Conservation (phyloP, 1,140 invertebrate genomes). For the Cyrtorhinus lividipennis region DNA sequence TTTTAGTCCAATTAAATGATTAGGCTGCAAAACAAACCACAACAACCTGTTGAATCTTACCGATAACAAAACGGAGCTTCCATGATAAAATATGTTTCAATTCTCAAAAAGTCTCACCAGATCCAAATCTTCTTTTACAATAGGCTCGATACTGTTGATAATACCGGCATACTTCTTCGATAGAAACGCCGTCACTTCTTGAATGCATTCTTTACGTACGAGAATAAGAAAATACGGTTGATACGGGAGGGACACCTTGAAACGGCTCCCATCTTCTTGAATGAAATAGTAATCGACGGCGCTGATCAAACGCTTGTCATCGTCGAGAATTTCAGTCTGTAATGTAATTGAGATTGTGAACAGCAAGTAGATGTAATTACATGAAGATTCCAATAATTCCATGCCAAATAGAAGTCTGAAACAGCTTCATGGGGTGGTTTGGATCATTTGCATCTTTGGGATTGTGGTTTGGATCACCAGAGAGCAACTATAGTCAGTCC, state of each 20-base stretch:
- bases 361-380: conserved; percentile 17
- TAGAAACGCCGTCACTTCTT: conserved; percentile 80
- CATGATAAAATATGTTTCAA: no score
- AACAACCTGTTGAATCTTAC: no score
- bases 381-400: background rate
- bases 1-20: conserved; percentile 88
- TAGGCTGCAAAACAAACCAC: no score
- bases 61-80: no score
- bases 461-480: no score
- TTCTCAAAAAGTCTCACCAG: no score
- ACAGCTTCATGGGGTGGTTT: no score
- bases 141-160: conserved; percentile 58
- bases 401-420: background rate
- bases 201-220: conserved; percentile 57
- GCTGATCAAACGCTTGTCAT: conserved; percentile 78
- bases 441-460: background rate
- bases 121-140: conserved; percentile 92
- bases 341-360: conserved; percentile 25
- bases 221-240: conserved; percentile 88
- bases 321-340: conserved; percentile 89
- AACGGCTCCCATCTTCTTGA: conserved; percentile 85
- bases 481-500: no score
- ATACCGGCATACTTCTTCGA: conserved; percentile 74
- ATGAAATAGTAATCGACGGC: conserved; percentile 98
- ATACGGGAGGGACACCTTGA: conserved; percentile 86